phyloP scores from a whole-genome alignment of 2,797 vertebrate species.

The Coregonus sp. region DNA sequence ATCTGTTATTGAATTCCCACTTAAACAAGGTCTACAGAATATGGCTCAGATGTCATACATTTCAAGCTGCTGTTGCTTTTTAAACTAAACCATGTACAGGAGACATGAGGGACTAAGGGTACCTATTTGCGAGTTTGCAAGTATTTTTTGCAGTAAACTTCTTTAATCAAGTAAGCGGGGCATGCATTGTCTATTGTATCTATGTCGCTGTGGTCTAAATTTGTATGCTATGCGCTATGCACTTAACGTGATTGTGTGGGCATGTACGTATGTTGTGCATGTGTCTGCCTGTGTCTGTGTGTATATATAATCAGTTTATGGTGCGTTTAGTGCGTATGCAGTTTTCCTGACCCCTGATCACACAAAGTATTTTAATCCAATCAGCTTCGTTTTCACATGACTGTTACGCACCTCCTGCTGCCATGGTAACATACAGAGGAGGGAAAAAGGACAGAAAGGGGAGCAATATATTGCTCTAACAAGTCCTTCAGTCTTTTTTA shows the following conservation, averaged over 20 bases:
- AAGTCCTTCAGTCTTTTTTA: constrained; percentile 31
- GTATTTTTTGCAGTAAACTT: not conserved
- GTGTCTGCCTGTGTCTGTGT: constrained; percentile 34
- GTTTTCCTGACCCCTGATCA: constrained; percentile 77
- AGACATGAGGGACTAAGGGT: constrained; percentile 10
- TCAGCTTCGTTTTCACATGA: constrained; percentile 84
- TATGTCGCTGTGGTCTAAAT: constrained; percentile 11
- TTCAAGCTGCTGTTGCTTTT: not conserved
- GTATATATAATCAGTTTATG: constrained; percentile 35
- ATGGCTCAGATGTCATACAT: no score
- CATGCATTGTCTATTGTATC: not conserved
- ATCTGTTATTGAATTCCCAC: no score
- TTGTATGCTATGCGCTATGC: constrained; percentile 23
- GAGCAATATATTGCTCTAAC: constrained; percentile 32
- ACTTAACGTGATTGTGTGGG: constrained; percentile 27
- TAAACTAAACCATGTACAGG: not conserved
- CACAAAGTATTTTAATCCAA: constrained; percentile 86
- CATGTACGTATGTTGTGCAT: constrained; percentile 32
- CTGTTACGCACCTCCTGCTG: constrained; percentile 76
- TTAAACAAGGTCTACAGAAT: no score
- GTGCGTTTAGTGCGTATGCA: constrained; percentile 43
- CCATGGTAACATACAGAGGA: constrained; percentile 73
- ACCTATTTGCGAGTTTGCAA: not conserved
- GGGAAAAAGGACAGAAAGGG: constrained; percentile 43
- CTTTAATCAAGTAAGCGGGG: not conserved